Conservation (phyloP, 2,113 vertebrate species). For the Mola mola region DNA sequence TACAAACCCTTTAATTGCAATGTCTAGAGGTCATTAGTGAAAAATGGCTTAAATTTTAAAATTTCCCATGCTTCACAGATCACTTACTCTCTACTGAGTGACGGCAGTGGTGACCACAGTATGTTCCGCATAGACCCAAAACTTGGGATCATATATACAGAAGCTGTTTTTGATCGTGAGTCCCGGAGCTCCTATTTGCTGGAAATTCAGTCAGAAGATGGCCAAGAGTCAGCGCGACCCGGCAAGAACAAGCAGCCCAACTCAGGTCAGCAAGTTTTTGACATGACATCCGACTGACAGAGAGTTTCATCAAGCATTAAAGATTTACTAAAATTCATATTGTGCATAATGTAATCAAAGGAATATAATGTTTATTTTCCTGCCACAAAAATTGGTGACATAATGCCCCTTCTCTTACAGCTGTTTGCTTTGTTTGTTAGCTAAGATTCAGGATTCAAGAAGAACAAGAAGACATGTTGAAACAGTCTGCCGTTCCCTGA, state of each 20-base stretch:
- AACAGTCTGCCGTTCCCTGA: no score
- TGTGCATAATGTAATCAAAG: no score
- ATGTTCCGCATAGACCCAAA: constrained; percentile 85
- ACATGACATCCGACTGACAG: no score
- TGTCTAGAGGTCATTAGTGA: constrained; percentile 23
- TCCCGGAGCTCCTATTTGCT: constrained; percentile 87
- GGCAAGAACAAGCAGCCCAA: constrained; percentile 89
- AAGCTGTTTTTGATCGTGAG: constrained; percentile 89
- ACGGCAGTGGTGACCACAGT: constrained; percentile 86
- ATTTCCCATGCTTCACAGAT: constrained; percentile 78
- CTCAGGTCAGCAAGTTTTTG: constrained; percentile 83
- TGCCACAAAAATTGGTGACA: no score
- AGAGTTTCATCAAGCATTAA: no score
- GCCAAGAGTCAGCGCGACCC: constrained; percentile 87
- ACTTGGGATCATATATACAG: constrained; percentile 86
- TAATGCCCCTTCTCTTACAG: no score
- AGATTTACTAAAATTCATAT: no score
- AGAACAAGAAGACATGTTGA: no score
- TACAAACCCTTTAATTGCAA: constrained; percentile 20
- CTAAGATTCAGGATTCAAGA: no score
- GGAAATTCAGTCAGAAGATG: constrained; percentile 88
- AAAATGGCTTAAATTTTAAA: constrained; percentile 15
- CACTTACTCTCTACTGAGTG: constrained; percentile 87
- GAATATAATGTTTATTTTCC: no score
- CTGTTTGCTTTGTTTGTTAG: no score